Percentiles rank a stretch among this genome's conserved stretches.
Conservation (phyloP, 2,888 invertebrate genomes). For the Mycalesis mineus region DNA sequence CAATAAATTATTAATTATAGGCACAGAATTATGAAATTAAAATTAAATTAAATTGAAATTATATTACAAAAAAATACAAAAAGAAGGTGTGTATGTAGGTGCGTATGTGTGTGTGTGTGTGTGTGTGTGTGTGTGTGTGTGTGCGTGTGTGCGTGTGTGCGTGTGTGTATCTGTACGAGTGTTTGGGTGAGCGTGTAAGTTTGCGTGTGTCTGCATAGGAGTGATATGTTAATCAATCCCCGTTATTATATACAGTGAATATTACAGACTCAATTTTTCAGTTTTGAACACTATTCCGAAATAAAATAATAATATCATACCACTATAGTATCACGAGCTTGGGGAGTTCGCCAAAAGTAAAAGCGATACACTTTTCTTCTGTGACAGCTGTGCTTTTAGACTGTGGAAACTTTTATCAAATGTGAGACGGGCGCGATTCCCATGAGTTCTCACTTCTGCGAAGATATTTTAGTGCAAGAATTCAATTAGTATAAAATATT, state of each 20-base stretch:
- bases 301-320: neutral
- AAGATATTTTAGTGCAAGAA: neutral
- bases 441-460: neutral
- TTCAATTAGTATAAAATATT: neutral
- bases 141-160: too few species aligned
- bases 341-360: conserved; percentile 6
- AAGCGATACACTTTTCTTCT: conserved; percentile 3
- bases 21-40: too few species aligned
- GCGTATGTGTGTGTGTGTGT: too few species aligned
- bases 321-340: neutral
- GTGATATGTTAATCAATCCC: too few species aligned
- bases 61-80: too few species aligned
- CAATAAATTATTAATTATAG: too few species aligned
- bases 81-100: too few species aligned
- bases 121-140: too few species aligned
- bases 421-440: conserved; percentile 6
- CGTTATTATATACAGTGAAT: neutral
- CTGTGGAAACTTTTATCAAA: neutral
- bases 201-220: too few species aligned
- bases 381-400: conserved; percentile 9
- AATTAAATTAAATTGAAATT: too few species aligned
- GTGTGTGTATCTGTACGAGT: too few species aligned
- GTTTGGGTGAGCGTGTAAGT: too few species aligned
- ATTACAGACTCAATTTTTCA: neutral
- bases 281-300: neutral